These are phyloP conservation scores for Lophotis ruficrista DNA, from an alignment of 2,113 vertebrate species.

Conservation along the genomic window DNA sequence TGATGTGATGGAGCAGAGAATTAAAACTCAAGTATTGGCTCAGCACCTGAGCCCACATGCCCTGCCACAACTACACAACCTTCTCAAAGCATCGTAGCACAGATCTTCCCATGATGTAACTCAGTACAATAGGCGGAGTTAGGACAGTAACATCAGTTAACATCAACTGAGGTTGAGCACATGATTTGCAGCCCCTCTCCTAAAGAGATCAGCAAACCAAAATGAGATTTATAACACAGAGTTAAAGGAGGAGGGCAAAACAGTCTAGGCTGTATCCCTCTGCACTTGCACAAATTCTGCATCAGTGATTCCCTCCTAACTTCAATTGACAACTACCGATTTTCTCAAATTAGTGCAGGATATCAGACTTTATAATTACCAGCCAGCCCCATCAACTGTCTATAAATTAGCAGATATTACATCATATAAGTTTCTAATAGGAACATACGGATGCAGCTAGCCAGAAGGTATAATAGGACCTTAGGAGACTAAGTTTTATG, in stretches of 20 bases:
- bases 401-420: not conserved
- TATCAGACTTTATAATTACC: not conserved
- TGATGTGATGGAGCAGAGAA: not conserved
- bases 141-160: not conserved
- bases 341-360: not conserved
- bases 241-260: not conserved
- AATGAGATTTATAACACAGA: not conserved
- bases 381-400: not conserved
- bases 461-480: not conserved
- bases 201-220: not conserved
- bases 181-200: not conserved
- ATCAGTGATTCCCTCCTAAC: not conserved
- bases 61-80: not conserved
- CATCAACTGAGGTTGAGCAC: not conserved
- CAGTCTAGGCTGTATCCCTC: not conserved
- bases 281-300: not conserved
- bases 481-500: not conserved
- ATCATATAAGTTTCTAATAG: not conserved
- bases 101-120: not conserved
- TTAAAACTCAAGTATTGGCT: not conserved
- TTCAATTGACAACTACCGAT: fast-evolving
- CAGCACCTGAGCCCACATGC: not conserved
- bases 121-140: not conserved
- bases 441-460: not conserved
- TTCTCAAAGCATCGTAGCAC: not conserved